phyloP scores from a whole-genome alignment of 2,113 vertebrate genomes.

The Parus major region DNA sequence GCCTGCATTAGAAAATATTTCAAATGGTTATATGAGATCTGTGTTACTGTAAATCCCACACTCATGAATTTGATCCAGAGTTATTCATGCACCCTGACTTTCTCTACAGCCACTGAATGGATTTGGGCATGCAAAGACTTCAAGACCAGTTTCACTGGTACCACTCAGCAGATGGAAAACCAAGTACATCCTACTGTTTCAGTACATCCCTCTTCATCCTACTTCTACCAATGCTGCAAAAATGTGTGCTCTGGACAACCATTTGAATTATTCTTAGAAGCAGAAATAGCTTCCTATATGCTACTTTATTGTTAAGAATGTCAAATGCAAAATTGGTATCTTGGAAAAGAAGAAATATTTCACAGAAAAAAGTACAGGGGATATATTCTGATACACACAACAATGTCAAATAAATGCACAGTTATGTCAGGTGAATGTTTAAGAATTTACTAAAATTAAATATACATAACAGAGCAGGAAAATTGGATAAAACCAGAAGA shows the following conservation, averaged over 20 bases:
- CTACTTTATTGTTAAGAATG: background rate
- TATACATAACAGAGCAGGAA: background rate
- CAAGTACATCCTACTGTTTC: background rate
- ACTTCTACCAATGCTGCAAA: background rate
- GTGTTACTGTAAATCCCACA: background rate
- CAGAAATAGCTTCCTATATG: background rate
- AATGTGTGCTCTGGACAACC: background rate
- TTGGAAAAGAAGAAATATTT: background rate
- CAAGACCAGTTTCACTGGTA: background rate
- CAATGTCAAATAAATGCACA: background rate
- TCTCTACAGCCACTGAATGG: background rate
- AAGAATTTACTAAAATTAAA: background rate
- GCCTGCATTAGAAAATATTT: slow-evolving; percentile 71
- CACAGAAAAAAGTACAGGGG: background rate
- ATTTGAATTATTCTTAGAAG: background rate
- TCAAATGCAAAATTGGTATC: background rate
- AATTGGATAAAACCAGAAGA: background rate
- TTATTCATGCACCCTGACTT: background rate
- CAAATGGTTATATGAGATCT: background rate
- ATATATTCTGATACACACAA: background rate
- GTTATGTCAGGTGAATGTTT: background rate
- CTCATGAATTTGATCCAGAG: background rate
- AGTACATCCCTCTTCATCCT: background rate
- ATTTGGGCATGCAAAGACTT: background rate
- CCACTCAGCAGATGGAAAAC: background rate